phyloP scores from a whole-genome alignment of 1,140 invertebrate genomes.

The Drosophila carrolli region DNA sequence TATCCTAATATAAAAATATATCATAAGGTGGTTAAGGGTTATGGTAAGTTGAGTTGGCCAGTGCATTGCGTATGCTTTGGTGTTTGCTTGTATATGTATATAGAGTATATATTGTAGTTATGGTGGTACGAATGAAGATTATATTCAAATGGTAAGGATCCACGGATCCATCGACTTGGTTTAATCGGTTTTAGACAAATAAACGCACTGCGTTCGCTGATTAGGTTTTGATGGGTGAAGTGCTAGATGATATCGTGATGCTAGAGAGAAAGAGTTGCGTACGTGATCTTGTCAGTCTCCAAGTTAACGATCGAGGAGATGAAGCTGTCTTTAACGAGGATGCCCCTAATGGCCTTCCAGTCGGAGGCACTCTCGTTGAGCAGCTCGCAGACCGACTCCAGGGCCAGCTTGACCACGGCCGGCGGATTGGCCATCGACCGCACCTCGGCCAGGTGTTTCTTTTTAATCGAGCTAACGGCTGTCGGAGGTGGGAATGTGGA shows the following conservation, averaged over 20 bases:
- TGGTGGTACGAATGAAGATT: slow-evolving; percentile 45
- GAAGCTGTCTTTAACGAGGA: slow-evolving; percentile 99
- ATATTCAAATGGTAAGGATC: slow-evolving; percentile 33
- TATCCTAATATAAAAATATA: slow-evolving; percentile 24
- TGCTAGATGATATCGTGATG: slow-evolving; percentile 62
- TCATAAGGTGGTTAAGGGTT: slow-evolving; percentile 17
- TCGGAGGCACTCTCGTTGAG: slow-evolving; percentile 94
- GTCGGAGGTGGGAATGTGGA: slow-evolving; percentile 34
- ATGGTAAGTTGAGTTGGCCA: slow-evolving; percentile 59
- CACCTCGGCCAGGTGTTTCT: slow-evolving; percentile 97
- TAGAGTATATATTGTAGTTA: slow-evolving; percentile 39
- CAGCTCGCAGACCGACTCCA: slow-evolving; percentile 97
- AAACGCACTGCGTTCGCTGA: slow-evolving; percentile 1
- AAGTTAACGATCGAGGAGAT: slow-evolving; percentile 99
- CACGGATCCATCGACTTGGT: slow-evolving; percentile 4
- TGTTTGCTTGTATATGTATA: slow-evolving; percentile 46
- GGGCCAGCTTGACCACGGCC: slow-evolving; percentile 95
- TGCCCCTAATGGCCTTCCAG: slow-evolving; percentile 96
- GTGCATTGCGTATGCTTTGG: slow-evolving; percentile 74
- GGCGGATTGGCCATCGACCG: slow-evolving; percentile 98
- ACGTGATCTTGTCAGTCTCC: slow-evolving; percentile 96
- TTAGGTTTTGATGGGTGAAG: slow-evolving; percentile 69
- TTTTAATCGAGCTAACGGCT: slow-evolving; percentile 98
- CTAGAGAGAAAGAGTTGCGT: slow-evolving; percentile 86
- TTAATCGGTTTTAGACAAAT: slow-evolving; percentile 10